Evolutionary conservation across 2,797 vertebrate genomes (phyloP), one percentile per base, ranked within the genome.

Genomic region (Enteromius paludinosus): DNA sequence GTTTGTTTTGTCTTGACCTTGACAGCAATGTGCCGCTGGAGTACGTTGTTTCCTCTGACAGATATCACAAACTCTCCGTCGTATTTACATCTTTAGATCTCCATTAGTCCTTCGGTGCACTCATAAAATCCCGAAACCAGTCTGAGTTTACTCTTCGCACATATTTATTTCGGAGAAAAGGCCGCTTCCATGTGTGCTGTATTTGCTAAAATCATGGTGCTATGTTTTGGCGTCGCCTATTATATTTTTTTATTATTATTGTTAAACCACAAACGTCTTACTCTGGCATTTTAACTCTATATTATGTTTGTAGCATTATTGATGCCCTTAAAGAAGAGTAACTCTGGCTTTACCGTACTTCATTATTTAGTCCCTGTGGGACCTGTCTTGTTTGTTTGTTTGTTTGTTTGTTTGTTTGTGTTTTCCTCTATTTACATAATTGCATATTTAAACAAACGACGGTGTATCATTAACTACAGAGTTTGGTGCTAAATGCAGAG

Each of bases 321-420:
- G 87, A 86, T 90, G 88, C 86, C 84, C 82, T 66, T 87, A 87
- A 87, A 86, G 86, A 78, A 61, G 86, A 78, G 90, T 89, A 76
- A 85, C 79, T 88, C 79, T 86, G 88, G 90, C 90, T 84, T 89
- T 65, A 79, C 83, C 75, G 62, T 49, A 65, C 81, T 61, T 85
- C 62, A 91, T 93, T 11, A 93, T 94, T 95, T 97, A 95, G 96
- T 99, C 96, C 96, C 96, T 47, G 95, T 96, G 94, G 95, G 95
- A 94, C 90, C 89, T 89, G 89, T 93, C 87, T 90, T 85, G 10
- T 77, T 79, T 71, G 12, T 82, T 85, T 54, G 83, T 74, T 92
- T 93, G 93, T 91, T 59, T 70, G 9, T 76, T 79, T 70, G 17
- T 82, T 85, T 54, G 83, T 75, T 92, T 93, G 92, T 91, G 92